phyloP scores from a whole-genome alignment of 2,113 vertebrate species.

The Dipodomys merriami region DNA sequence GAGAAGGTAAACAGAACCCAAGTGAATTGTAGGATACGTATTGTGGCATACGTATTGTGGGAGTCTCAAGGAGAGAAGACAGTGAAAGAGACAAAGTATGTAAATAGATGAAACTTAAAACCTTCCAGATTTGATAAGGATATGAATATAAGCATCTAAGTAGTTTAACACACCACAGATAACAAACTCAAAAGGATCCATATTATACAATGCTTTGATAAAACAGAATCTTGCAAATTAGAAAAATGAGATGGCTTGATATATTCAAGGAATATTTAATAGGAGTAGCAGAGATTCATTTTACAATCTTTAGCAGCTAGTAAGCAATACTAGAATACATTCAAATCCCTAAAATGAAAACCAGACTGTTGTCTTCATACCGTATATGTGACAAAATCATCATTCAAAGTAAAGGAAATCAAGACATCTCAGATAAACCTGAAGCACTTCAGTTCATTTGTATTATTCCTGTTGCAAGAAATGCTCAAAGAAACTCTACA shows the following conservation, averaged over 20 bases:
- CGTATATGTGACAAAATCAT: neutral
- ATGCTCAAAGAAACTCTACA: neutral
- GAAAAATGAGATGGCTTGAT: no score
- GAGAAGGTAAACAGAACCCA: neutral
- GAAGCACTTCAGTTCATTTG: neutral
- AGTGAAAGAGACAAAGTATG: neutral
- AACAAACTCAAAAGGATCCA: neutral
- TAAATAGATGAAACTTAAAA: neutral
- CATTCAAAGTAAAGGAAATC: neutral
- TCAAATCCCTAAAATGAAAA: neutral
- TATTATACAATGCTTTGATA: neutral
- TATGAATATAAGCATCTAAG: neutral
- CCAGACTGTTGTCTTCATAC: neutral
- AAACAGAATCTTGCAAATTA: no score
- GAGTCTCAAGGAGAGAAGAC: neutral
- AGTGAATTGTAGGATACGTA: neutral
- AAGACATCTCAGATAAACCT: neutral
- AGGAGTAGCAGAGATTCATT: neutral
- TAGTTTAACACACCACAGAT: neutral
- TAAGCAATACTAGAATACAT: neutral
- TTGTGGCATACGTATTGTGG: neutral
- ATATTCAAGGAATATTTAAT: neutral
- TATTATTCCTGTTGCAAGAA: neutral
- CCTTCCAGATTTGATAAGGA: neutral
- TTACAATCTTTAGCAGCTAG: neutral